Conservation (phyloP, 2,888 invertebrate genomes). For the Geotrupes spiniger region DNA sequence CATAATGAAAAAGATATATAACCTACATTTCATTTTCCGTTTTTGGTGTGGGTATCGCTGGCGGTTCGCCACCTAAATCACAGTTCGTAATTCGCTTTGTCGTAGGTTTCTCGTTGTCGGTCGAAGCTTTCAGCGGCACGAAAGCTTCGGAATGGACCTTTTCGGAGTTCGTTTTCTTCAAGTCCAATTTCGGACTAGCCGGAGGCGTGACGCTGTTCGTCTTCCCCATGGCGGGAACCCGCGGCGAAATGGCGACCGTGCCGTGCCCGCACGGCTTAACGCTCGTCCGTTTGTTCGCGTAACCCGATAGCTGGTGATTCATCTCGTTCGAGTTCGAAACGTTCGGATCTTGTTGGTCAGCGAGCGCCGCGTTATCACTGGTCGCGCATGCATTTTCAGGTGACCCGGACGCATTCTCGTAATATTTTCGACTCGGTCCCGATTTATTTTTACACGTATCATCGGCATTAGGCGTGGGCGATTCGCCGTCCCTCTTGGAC, state of each 20-base stretch:
- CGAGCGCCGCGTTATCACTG: constrained; percentile 20
- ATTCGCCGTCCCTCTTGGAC: constrained; percentile 13
- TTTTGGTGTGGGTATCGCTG: no score
- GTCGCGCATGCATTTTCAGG: constrained; percentile 34
- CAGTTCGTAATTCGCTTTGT: no score
- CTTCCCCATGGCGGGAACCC: constrained; percentile 35
- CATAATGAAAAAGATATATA: no score
- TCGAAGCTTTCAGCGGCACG: neutral
- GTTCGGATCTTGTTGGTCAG: constrained; percentile 32
- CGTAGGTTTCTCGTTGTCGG: no score
- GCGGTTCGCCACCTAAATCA: no score
- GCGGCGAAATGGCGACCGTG: constrained; percentile 44
- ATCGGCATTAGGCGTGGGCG: constrained; percentile 27
- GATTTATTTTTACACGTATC: constrained; percentile 44
- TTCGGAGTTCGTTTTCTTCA: constrained; percentile 14
- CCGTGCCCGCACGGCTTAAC: constrained; percentile 50
- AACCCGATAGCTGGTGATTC: constrained; percentile 6
- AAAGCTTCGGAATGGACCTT: neutral
- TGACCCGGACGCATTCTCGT: constrained; percentile 36
- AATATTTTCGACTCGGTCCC: constrained; percentile 29
- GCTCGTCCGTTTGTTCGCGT: constrained; percentile 13
- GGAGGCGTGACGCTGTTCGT: constrained; percentile 39
- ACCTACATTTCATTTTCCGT: no score
- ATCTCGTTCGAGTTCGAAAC: constrained; percentile 25
- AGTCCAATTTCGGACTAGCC: constrained; percentile 41